Percentiles rank a stretch among this genome's conserved stretches.
Conservation (phyloP, 2,888 invertebrate species). For the Cephus runcator region DNA sequence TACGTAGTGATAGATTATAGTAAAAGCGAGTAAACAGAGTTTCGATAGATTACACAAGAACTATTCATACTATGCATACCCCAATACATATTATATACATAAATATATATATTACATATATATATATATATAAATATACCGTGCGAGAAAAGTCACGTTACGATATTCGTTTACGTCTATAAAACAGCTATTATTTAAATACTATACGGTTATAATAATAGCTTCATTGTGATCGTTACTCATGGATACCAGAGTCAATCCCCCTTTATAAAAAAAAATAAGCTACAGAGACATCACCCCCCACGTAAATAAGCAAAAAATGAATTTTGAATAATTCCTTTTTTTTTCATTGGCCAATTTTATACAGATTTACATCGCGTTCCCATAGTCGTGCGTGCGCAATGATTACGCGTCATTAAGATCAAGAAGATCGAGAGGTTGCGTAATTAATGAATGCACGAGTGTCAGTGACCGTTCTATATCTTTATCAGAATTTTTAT, state of each 20-base stretch:
- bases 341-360: background rate
- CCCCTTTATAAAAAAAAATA: background rate
- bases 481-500: background rate
- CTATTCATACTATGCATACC: background rate
- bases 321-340: background rate
- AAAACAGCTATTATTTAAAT: conserved; percentile 9
- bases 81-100: background rate
- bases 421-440: background rate
- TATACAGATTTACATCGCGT: background rate
- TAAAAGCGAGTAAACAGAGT: background rate
- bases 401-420: background rate
- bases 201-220: conserved; percentile 11
- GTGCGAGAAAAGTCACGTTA: conserved; percentile 18
- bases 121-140: conserved; percentile 8
- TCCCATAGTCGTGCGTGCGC: background rate
- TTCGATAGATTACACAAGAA: background rate
- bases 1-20: background rate
- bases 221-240: conserved; percentile 22
- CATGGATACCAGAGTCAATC: conserved; percentile 20
- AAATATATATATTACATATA: background rate
- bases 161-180: conserved; percentile 11
- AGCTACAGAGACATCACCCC: background rate
- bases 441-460: background rate
- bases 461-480: background rate
- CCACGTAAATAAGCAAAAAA: background rate